These are phyloP conservation scores for Cercocebus atys DNA, from an alignment of 2,113 vertebrate species.

Conservation along the genomic window DNA sequence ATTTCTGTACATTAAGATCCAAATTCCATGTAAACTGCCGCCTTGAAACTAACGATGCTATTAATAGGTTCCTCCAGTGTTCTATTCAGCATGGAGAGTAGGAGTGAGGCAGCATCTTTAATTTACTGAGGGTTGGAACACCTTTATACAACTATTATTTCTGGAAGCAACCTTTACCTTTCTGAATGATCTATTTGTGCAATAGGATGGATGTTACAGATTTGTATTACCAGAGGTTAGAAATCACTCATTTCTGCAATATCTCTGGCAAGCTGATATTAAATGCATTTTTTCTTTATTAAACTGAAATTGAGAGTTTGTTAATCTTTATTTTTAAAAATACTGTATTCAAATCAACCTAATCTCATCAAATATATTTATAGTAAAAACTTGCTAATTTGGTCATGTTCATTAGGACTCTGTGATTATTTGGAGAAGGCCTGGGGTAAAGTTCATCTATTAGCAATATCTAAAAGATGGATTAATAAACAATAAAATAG, in stretches of 20 bases:
- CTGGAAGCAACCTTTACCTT: constrained; percentile 74
- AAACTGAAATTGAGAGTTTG: constrained; percentile 17
- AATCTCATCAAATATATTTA: constrained; percentile 18
- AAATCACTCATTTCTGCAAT: constrained; percentile 72
- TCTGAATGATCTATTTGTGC: constrained; percentile 74
- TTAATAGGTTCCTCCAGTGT: constrained; percentile 73
- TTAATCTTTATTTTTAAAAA: constrained; percentile 40
- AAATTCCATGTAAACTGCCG: constrained; percentile 48
- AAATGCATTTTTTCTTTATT: constrained; percentile 69
- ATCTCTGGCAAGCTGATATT: constrained; percentile 70
- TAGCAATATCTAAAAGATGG: not conserved
- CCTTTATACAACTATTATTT: constrained; percentile 74
- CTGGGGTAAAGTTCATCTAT: constrained; percentile 10
- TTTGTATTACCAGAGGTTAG: constrained; percentile 64
- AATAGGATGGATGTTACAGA: constrained; percentile 55
- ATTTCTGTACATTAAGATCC: constrained; percentile 74
- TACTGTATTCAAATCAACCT: not conserved
- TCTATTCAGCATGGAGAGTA: constrained; percentile 59
- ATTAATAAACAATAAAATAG: not conserved
- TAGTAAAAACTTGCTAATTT: constrained; percentile 37
- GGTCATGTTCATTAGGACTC: not conserved
- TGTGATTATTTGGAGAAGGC: constrained; percentile 5
- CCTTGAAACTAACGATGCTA: constrained; percentile 77
- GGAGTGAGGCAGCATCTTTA: constrained; percentile 67
- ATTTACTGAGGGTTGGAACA: constrained; percentile 66